phyloP scores from a whole-genome alignment of 2,888 invertebrate species.

The Tricholauxania praeusta region DNA sequence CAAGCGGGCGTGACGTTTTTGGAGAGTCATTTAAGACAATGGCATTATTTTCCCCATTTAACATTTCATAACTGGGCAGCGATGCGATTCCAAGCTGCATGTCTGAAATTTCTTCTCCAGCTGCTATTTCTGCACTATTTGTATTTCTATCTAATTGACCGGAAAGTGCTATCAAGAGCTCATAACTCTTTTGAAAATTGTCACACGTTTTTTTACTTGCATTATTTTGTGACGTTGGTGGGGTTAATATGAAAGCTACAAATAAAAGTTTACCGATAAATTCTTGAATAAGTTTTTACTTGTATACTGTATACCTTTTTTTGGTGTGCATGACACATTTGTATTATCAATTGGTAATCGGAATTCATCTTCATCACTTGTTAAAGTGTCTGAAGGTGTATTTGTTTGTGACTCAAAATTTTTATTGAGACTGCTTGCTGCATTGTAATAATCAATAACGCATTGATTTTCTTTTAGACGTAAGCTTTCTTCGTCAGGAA shows the following conservation, averaged over 20 bases:
- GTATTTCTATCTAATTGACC: background rate
- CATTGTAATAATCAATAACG: slow-evolving; percentile 49
- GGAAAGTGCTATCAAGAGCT: slow-evolving; percentile 15
- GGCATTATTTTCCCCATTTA: background rate
- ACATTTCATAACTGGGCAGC: background rate
- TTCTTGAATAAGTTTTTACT: no score
- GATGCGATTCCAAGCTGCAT: slow-evolving; percentile 14
- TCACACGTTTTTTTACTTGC: background rate
- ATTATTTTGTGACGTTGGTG: no score
- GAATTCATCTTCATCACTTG: background rate
- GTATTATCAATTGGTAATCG: no score
- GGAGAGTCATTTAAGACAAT: background rate
- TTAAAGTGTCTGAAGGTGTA: background rate
- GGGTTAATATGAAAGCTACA: no score
- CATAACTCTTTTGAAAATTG: slow-evolving; percentile 22
- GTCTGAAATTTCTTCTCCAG: background rate
- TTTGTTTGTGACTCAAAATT: no score
- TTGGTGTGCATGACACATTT: no score
- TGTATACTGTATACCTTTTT: no score
- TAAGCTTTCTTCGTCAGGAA: slow-evolving; percentile 45
- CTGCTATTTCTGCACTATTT: background rate
- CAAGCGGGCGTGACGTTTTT: background rate
- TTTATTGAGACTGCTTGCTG: background rate
- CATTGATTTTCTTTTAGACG: slow-evolving; percentile 46
- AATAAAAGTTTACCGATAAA: no score